These are phyloP conservation scores for Tolmerus cingulatus DNA, from an alignment of 2,888 invertebrate species.

Conservation along the genomic window DNA sequence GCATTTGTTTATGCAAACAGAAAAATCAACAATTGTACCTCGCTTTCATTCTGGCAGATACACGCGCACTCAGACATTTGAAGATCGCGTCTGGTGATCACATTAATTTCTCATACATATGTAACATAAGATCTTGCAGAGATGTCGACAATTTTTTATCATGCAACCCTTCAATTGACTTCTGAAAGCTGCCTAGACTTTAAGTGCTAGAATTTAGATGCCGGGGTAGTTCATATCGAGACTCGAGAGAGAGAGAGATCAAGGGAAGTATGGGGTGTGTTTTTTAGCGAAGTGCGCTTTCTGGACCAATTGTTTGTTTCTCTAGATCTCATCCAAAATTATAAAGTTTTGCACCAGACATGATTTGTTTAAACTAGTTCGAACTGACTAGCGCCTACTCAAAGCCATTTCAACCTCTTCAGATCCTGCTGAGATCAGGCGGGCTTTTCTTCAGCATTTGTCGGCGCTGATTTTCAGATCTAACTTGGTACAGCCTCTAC, in stretches of 20 bases:
- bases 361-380: background rate
- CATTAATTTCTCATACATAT: background rate
- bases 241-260: too few relatives aligned
- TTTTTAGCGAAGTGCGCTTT: background rate
- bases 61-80: background rate
- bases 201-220: background rate
- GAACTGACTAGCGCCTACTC: background rate
- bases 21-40: background rate
- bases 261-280: background rate
- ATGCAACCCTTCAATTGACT: background rate
- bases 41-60: background rate
- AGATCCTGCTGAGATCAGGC: background rate
- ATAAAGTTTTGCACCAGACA: background rate
- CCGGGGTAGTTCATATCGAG: background rate
- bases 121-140: background rate
- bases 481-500: background rate
- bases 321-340: background rate
- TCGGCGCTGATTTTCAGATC: background rate
- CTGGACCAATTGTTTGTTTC: background rate
- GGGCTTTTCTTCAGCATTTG: background rate
- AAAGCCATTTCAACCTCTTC: background rate
- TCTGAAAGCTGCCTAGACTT: background rate
- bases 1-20: background rate
- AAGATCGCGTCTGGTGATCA: background rate
- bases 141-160: background rate